These are phyloP conservation scores for Bedellia somnulentella DNA, from an alignment of 2,888 invertebrate genomes.

Conservation along the genomic window DNA sequence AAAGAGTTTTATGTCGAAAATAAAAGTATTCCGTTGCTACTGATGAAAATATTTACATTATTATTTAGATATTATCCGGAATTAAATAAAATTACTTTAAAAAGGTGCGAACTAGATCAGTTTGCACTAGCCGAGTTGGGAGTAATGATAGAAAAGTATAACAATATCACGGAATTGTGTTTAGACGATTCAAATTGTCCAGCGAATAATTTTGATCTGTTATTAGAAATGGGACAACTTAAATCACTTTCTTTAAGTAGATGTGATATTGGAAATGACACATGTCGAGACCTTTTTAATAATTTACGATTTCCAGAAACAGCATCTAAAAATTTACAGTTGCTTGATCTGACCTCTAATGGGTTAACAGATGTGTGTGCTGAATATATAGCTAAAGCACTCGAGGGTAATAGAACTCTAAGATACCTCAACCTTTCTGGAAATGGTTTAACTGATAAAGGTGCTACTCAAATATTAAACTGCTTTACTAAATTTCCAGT, in stretches of 20 bases:
- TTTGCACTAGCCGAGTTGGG: conserved; percentile 21
- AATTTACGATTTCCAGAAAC: conserved; percentile 15
- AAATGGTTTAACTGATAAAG: conserved; percentile 25
- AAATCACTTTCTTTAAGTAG: conserved; percentile 21
- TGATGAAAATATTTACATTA: conserved; percentile 21
- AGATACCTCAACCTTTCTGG: conserved; percentile 31
- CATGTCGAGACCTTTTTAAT: conserved; percentile 16
- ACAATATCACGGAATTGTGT: conserved; percentile 22
- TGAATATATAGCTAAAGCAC: conserved; percentile 20
- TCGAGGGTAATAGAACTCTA: conserved; percentile 30
- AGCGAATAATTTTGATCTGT: conserved; percentile 18
- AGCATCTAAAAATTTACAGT: conserved; percentile 16
- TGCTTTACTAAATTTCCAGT: conserved; percentile 22
- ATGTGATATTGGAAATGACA: conserved; percentile 23
- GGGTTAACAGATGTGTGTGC: conserved; percentile 29
- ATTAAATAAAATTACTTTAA: conserved; percentile 19
- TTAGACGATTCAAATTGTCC: conserved; percentile 20
- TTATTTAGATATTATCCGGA: conserved; percentile 13
- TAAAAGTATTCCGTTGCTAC: conserved; percentile 16
- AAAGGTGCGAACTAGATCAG: conserved; percentile 16
- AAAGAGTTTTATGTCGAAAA: no score
- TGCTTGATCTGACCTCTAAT: conserved; percentile 32
- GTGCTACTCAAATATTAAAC: conserved; percentile 20
- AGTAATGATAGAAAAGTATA: conserved; percentile 18
- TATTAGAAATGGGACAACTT: conserved; percentile 17